Evolutionary conservation across 2,888 invertebrate genomes (phyloP), one percentile per base, ranked within the genome.

Genomic region (Meta bourneti): DNA sequence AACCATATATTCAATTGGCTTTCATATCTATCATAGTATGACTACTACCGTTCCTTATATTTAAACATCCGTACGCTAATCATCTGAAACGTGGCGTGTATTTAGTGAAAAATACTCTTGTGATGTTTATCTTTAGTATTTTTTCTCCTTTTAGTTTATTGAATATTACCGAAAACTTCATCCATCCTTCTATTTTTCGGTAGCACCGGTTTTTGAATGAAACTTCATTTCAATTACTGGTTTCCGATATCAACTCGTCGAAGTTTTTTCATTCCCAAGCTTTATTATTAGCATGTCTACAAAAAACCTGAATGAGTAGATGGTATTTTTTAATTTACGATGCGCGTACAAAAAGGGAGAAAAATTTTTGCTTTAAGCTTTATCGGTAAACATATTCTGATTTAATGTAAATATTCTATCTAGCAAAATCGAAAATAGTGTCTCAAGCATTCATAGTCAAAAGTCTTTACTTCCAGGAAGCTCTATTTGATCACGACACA

Each of bases 221-320:
- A 61, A 9, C 61, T 61, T 61, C 61, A 61, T 61, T 61, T 61
- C 61, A 61, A 79, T 79, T 61, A 79, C 61, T 19, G 61, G 79
- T 79, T 79, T 61, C 79, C 61, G 79, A 79, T 79, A 79, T 61
- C 34, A 79, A 34, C 61, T 61, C 61, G 34, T 54, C 54, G 61
- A 9, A 61, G 8, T 61, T 61, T 61, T 61, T 61, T 61, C 16
- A 6, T 61, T 61, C 13, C 16, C 16, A 16, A 61, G 61, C 61
- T 8, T 61, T 9, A 9, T 61, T 61, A 34, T 61, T 61, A 61
- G 61, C 11, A 8, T 7, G 61, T 16, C 11, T 11, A 16, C 13
- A 9, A 61, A 61, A 61, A 61, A 5, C 0, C 16, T 61, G 61
- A 61, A 11, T 8, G 16, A 11, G 61, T 61, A 61, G 16, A 16